These are phyloP conservation scores for Indri indri DNA, from an alignment of 2,113 vertebrate species.

Conservation along the genomic window DNA sequence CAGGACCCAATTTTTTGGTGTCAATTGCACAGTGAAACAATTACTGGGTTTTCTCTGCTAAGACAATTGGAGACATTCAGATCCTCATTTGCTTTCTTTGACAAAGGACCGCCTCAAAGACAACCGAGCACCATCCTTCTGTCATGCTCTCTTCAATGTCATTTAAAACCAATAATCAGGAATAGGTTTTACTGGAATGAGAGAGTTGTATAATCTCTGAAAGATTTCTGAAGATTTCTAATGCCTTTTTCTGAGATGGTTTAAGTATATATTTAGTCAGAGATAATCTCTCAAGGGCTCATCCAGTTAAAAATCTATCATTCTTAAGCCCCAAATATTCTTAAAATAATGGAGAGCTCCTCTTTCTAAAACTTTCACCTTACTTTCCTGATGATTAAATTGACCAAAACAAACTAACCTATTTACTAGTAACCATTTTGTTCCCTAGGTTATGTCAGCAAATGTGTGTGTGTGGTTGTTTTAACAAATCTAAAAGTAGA, in stretches of 20 bases:
- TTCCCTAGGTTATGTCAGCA: not conserved
- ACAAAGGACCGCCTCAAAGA: not conserved
- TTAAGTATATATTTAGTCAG: conserved; percentile 3
- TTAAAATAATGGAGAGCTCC: not conserved
- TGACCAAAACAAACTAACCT: not conserved
- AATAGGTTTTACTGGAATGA: not conserved
- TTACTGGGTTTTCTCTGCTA: not conserved
- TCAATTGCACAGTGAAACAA: not conserved
- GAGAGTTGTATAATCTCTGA: not conserved
- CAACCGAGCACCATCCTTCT: not conserved
- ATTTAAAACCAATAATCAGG: not conserved
- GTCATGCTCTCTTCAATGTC: not conserved
- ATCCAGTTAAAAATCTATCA: conserved; percentile 23
- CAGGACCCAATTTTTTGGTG: not conserved
- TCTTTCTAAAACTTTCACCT: not conserved
- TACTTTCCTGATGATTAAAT: conserved; percentile 30
- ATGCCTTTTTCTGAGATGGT: not conserved
- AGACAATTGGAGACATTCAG: not conserved
- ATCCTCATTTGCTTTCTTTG: not conserved
- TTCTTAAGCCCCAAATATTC: not conserved
- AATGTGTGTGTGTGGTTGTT: not conserved
- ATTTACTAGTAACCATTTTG: not conserved
- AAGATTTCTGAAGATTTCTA: conserved; percentile 4
- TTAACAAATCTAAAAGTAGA: conserved; percentile 20
- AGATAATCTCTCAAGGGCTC: not conserved